A percentile compares a stretch with the other conserved stretches of the same genome.
phyloP scores from a whole-genome alignment of 2,888 invertebrate species.

The Alviniconcha strummeri region DNA sequence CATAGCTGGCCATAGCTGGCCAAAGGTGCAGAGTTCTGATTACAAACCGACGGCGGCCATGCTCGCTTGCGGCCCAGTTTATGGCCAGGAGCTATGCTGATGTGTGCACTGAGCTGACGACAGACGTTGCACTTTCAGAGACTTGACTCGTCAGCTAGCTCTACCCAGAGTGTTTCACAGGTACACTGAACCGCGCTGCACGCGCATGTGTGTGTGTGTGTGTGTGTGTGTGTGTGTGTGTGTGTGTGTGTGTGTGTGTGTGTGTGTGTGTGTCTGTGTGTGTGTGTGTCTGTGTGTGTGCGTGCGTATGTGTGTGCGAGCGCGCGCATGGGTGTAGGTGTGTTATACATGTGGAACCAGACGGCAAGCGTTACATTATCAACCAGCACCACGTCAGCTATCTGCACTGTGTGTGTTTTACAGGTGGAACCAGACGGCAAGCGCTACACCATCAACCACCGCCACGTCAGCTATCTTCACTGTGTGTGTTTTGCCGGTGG shows the following conservation, averaged over 20 bases:
- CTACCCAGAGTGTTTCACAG: too few relatives aligned
- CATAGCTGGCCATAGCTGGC: too few relatives aligned
- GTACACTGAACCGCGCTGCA: neutral
- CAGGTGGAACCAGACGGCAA: too few relatives aligned
- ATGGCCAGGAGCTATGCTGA: neutral
- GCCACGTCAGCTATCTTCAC: too few relatives aligned
- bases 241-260: constrained; percentile 1
- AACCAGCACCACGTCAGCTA: too few relatives aligned
- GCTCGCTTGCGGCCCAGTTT: neutral
- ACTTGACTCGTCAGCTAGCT: too few relatives aligned
- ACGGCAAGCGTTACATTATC: neutral
- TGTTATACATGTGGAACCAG: neutral
- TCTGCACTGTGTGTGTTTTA: constrained; percentile 1
- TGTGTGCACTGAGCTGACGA: too few relatives aligned
- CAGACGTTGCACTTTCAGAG: too few relatives aligned
- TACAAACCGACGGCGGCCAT: neutral
- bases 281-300: neutral
- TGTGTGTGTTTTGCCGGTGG: neutral
- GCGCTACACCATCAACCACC: too few relatives aligned
- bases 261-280: neutral
- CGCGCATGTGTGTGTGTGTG: neutral
- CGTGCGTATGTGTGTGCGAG: neutral
- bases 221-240: constrained; percentile 3
- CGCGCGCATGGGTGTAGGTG: neutral
- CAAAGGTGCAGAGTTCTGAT: neutral